phyloP scores from a whole-genome alignment of 2,888 invertebrate genomes.

The Synanthedon andrenaeformis region DNA sequence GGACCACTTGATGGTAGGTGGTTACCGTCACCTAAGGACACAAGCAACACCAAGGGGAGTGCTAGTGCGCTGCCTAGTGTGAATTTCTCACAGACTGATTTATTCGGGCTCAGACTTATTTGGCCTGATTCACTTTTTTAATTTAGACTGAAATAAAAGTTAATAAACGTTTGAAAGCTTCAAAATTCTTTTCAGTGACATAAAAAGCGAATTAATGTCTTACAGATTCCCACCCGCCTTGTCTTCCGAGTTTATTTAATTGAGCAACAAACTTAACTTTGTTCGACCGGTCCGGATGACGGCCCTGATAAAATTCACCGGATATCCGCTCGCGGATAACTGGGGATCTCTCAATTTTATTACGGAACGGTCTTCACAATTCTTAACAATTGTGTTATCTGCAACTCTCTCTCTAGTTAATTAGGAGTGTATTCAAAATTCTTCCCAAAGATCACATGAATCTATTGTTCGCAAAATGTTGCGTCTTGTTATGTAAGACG shows the following conservation, averaged over 20 bases:
- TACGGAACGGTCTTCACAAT: slow-evolving; percentile 15
- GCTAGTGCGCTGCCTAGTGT: too few relatives aligned
- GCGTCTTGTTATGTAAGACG: too few relatives aligned
- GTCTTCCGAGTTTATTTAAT: slow-evolving; percentile 34
- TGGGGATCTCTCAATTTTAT: slow-evolving; percentile 30
- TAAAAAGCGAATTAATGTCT: slow-evolving; percentile 19
- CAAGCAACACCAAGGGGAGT: too few relatives aligned
- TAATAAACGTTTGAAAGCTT: slow-evolving; percentile 20
- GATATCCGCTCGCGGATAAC: slow-evolving; percentile 29
- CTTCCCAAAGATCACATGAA: too few relatives aligned
- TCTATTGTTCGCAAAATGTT: too few relatives aligned
- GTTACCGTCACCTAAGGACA: too few relatives aligned
- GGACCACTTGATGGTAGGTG: too few relatives aligned
- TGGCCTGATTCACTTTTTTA: too few relatives aligned
- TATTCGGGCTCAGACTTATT: too few relatives aligned
- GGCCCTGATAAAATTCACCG: slow-evolving; percentile 33
- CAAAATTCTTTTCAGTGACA: slow-evolving; percentile 5
- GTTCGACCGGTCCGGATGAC: slow-evolving; percentile 9
- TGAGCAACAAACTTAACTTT: slow-evolving; percentile 29
- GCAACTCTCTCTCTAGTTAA: neutral
- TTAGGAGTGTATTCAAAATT: neutral
- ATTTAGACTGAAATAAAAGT: neutral
- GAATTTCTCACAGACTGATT: too few relatives aligned
- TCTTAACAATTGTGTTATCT: slow-evolving; percentile 3
- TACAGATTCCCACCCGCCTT: slow-evolving; percentile 16